These are phyloP conservation scores for Rhorus exstirpatorius DNA, from an alignment of 2,888 invertebrate genomes.

Conservation along the genomic window DNA sequence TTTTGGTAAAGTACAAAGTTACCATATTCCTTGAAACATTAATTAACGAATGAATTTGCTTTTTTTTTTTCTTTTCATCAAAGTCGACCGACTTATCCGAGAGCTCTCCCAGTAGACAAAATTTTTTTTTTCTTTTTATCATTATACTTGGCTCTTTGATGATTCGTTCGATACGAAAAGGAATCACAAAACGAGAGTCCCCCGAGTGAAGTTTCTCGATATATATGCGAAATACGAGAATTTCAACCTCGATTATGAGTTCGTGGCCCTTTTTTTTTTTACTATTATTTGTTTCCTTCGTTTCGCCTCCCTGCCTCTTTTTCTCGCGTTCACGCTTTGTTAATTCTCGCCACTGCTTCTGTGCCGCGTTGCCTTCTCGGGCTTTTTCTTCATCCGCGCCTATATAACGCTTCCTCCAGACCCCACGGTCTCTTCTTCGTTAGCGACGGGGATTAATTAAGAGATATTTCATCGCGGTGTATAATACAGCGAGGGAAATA, in stretches of 20 bases:
- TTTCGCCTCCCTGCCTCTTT: constrained; percentile 52
- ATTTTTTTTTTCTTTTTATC: not conserved
- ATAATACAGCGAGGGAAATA: constrained; percentile 53
- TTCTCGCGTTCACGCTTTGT: constrained; percentile 66
- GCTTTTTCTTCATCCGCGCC: constrained; percentile 39
- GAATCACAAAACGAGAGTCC: constrained; percentile 34
- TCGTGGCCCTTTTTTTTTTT: constrained; percentile 7
- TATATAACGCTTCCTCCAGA: not conserved
- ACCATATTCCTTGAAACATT: no score
- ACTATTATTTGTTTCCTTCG: constrained; percentile 24
- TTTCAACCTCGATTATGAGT: constrained; percentile 8
- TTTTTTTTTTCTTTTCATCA: no score
- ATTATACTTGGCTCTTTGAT: constrained; percentile 39
- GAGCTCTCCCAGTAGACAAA: no score
- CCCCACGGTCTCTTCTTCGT: constrained; percentile 48
- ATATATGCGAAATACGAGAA: not conserved
- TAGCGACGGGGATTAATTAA: constrained; percentile 66
- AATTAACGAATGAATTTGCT: no score
- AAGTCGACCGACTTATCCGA: no score
- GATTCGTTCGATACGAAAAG: constrained; percentile 30
- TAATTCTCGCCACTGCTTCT: constrained; percentile 64
- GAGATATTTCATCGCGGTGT: constrained; percentile 64
- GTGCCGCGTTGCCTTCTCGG: constrained; percentile 45
- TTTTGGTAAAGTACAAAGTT: no score
- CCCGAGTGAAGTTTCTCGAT: constrained; percentile 39